phyloP scores from a whole-genome alignment of 2,797 vertebrate genomes.

The Hippoglossus hippoglossus region DNA sequence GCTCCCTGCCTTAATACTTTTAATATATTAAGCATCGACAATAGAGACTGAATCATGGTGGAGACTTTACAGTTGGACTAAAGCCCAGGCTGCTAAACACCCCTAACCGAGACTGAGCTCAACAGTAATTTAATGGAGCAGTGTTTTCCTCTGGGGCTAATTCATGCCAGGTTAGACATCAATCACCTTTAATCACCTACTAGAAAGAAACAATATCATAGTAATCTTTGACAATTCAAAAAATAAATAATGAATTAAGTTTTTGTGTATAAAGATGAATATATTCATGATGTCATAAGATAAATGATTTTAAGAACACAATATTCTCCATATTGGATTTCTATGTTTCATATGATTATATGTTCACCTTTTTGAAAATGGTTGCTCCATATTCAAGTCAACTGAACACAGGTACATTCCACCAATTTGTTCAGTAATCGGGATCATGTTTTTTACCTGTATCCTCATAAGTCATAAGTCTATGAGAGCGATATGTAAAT shows the following conservation, averaged over 20 bases:
- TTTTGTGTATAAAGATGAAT: neutral
- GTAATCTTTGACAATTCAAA: neutral
- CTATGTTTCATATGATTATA: neutral
- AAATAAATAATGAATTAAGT: neutral
- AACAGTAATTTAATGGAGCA: conserved; percentile 36
- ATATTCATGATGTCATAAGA: neutral
- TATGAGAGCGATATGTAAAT: too few relatives aligned
- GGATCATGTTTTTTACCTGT: too few relatives aligned
- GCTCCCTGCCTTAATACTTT: too few relatives aligned
- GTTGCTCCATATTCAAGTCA: neutral
- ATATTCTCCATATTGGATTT: neutral
- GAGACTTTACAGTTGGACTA: conserved; percentile 10
- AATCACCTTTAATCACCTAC: conserved; percentile 30
- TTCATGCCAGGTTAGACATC: conserved; percentile 24
- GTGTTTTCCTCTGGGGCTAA: conserved; percentile 17
- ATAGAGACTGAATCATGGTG: neutral
- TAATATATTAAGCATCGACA: too few relatives aligned
- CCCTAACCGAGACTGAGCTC: conserved; percentile 9
- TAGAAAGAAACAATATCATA: neutral
- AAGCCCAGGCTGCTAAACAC: conserved; percentile 22
- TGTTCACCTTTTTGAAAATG: neutral
- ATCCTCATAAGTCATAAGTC: too few relatives aligned
- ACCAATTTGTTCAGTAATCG: neutral
- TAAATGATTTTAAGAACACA: neutral
- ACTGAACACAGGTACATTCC: neutral